Conservation (phyloP, 2,797 vertebrate species). For the Botia kubotai region DNA sequence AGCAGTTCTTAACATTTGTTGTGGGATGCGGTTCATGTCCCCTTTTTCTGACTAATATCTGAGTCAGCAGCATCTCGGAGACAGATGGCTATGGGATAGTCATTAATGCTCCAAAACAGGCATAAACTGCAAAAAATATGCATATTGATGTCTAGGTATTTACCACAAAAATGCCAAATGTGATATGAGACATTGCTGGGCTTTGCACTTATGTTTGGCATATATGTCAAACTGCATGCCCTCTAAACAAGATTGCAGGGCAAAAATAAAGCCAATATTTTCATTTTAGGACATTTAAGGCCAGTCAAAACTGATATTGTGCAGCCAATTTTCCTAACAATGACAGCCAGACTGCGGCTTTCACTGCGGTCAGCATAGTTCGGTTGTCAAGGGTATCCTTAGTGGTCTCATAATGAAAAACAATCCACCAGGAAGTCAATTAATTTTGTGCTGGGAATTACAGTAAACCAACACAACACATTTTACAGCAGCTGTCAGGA, state of each 20-base stretch:
- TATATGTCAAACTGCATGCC: neutral
- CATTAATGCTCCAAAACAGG: slow-evolving; percentile 37
- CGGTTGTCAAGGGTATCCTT: slow-evolving; percentile 30
- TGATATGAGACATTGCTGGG: neutral
- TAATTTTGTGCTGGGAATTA: slow-evolving; percentile 14
- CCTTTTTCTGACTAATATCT: slow-evolving; percentile 45
- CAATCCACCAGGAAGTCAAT: slow-evolving; percentile 14
- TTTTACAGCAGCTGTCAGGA: neutral
- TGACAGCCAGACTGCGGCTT: slow-evolving; percentile 5
- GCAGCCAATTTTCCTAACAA: slow-evolving; percentile 13
- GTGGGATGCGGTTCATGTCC: slow-evolving; percentile 6
- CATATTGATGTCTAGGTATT: slow-evolving; percentile 8
- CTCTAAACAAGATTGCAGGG: slow-evolving; percentile 9
- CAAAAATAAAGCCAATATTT: neutral
- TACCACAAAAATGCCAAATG: neutral
- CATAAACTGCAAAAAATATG: slow-evolving; percentile 1
- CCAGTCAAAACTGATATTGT: slow-evolving; percentile 14
- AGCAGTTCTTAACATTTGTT: slow-evolving; percentile 20
- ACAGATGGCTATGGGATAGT: slow-evolving; percentile 37
- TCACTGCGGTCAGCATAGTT: neutral
- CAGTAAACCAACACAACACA: neutral
- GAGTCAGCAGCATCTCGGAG: slow-evolving; percentile 36
- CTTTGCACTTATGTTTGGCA: neutral
- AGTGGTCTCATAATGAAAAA: neutral
- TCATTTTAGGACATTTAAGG: neutral